Evolutionary conservation across 64 coral and sea anemone species (phyloP), one percentile per base, ranked within the genome.

Genomic region (Acropora yongei): DNA sequence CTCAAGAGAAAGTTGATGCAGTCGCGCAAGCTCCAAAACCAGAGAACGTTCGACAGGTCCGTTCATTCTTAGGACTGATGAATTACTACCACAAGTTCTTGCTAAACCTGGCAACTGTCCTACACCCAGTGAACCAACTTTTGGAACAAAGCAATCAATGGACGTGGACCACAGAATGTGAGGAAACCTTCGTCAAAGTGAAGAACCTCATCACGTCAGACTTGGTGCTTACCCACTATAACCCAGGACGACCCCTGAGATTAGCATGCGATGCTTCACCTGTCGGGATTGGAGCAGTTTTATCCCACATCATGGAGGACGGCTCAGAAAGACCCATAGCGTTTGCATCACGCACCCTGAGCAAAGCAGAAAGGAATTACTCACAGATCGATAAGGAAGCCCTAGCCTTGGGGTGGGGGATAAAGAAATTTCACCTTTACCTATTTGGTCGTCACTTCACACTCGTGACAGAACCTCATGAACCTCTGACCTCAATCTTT

Each of bases 161-260:
- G 84, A 68, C 72, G 41, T 87, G 84, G 67, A 69, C 18, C 61
- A 50, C 47, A 51, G 84, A 74, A 8, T 49, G 68, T 13, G 44
- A 87, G 68, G 67, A 69, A 0, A 45, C 84, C 2, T 58, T 58
- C 55, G 12, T 87, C 18, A 69, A 67, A 43, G 67, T 87, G 47
- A 87, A 87, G 68, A 43, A 69, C 0, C 43, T 87, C 41, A 51
- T 87, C 7, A 11, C 84, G n/a, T 87, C 84, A 86, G 83, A 86
- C 55, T 72, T 72, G 18, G 63, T 86, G 30, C 83, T 72, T 47
- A 86, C 30, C 30, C 30, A 30, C 30, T 30, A 30, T 30, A 30
- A 30, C 30, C 30, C 30, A 30, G 30, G 30, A 65, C 39, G 14
- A 16, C 58, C 60, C 8, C 10, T 73, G 41, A 16, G 63, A 67